These are phyloP conservation scores for Standfussiana lucernea DNA, from an alignment of 2,888 invertebrate species.

Conservation along the genomic window DNA sequence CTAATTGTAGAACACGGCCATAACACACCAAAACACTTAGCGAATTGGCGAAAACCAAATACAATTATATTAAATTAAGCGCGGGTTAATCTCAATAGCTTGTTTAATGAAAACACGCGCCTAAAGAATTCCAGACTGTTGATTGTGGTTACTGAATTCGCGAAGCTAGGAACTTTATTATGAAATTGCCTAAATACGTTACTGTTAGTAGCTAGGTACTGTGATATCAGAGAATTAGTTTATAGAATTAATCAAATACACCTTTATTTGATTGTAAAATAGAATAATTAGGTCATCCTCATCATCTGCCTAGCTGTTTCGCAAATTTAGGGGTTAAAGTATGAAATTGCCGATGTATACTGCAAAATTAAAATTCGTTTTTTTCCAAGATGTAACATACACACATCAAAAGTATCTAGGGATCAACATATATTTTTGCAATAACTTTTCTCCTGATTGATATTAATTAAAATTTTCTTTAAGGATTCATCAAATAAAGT, in stretches of 20 bases:
- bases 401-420: no score
- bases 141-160: slow-evolving; percentile 55
- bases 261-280: neutral
- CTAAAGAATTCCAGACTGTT: slow-evolving; percentile 70
- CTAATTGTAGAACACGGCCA: slow-evolving; percentile 51
- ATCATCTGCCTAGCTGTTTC: neutral
- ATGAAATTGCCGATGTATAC: no score
- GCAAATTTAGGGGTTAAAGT: no score
- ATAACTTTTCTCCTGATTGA: no score
- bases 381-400: no score
- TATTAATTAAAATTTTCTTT: no score
- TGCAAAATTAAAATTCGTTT: no score
- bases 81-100: slow-evolving; percentile 70
- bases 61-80: slow-evolving; percentile 70
- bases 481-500: no score
- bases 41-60: slow-evolving; percentile 61
- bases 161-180: slow-evolving; percentile 15
- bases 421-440: no score
- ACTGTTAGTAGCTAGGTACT: neutral
- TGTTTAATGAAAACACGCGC: slow-evolving; percentile 69
- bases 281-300: neutral
- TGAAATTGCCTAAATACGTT: neutral
- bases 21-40: slow-evolving; percentile 62
- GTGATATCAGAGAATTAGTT: neutral
- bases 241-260: neutral